These are phyloP conservation scores for Antechinus stuartii DNA, from an alignment of 2,113 vertebrate species.

Conservation along the genomic window DNA sequence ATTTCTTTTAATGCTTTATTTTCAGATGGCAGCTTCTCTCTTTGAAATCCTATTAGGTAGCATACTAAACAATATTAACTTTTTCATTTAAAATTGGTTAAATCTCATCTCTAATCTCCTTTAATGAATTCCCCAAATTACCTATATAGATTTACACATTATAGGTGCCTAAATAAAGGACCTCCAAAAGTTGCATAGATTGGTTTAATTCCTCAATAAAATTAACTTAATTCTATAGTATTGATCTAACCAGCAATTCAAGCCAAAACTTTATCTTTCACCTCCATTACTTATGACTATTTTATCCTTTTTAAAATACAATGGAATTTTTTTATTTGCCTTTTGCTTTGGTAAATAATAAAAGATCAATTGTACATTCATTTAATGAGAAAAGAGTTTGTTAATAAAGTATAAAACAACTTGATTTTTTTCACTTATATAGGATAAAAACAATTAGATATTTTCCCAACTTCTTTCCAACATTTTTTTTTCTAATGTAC, in stretches of 20 bases:
- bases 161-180: not conserved
- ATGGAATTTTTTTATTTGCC: not conserved
- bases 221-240: not conserved
- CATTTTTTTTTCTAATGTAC: slow-evolving; percentile 28
- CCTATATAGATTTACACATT: not conserved
- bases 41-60: not conserved
- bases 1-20: not conserved
- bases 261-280: not conserved
- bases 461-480: slow-evolving; percentile 1
- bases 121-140: not conserved
- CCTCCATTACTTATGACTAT: not conserved
- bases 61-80: not conserved
- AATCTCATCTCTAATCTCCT: not conserved
- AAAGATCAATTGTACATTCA: not conserved
- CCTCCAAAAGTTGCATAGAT: not conserved
- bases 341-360: not conserved
- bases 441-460: not conserved
- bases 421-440: not conserved
- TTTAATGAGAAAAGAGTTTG: not conserved
- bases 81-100: not conserved
- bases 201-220: not conserved
- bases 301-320: not conserved
- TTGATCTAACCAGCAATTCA: not conserved
- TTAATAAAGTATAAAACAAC: not conserved
- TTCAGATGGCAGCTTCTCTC: not conserved